Evolutionary conservation across 1,140 invertebrate species (phyloP), one percentile per base, ranked within the genome.

Genomic region (Heliconius congener): DNA sequence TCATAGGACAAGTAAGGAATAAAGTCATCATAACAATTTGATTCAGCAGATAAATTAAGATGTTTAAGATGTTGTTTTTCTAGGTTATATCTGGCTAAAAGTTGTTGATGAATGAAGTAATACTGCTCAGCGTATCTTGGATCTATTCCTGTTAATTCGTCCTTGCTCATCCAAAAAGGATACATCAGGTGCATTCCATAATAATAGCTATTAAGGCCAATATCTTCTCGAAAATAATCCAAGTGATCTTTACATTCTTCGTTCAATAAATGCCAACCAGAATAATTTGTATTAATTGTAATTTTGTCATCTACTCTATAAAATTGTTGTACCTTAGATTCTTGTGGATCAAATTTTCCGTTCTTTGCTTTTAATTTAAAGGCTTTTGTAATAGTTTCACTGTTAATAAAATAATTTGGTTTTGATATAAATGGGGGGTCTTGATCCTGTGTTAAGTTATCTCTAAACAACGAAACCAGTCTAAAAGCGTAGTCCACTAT

Each of bases 181-280:
- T 96, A 96, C 50, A 95, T 89, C 74, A 96, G 87, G 83, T 97
- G 96, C 87, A 96, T 92, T 82, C 97, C 96, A 90, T 96, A 97
- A 93, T 97, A 96, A 89, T 95, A 97, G n/a, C 96, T 93, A 90
- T 97, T 97, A 19, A 97, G 91, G 66, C 95, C 95, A 79, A 96
- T 94, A 87, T 97, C 97, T 88, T 97, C 96, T 71, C 95, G 96
- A 91, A 97, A 97, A 92, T 98, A 97, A 50, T 96, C 95, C 18
- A 97, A 81, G 73, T 95, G 91, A 84, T 96, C 95, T 80, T 97
- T 96, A n/a, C 95, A 93, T 78, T 96, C 95, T 46, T 91, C 87
- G 23, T 84, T 79, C 76, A 83, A 82, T 3, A 95, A 82, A 81
- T 96, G 95, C 92, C 95, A 95, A 74, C 95, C 95, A 9, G 93